Conservation (phyloP, 2,797 vertebrate species). For the Xenops minutus region DNA sequence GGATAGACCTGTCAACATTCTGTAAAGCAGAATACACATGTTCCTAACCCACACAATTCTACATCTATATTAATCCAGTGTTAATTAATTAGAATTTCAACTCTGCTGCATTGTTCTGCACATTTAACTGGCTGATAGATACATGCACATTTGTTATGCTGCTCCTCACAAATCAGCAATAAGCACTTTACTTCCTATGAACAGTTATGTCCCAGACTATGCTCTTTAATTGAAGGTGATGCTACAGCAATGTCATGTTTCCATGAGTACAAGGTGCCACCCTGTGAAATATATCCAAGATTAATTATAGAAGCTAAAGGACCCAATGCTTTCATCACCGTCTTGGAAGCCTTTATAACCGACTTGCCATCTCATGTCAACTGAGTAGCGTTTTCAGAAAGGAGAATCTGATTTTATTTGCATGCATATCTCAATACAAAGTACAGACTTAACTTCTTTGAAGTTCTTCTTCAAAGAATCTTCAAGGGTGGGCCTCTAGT, state of each 20-base stretch:
- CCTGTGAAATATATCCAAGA: background rate
- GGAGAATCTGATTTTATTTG: constrained; percentile 46
- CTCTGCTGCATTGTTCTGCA: background rate
- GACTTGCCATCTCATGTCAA: background rate
- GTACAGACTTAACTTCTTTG: constrained; percentile 4
- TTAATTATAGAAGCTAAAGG: background rate
- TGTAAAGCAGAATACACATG: background rate
- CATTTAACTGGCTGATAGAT: background rate
- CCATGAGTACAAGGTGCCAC: background rate
- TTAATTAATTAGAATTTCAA: background rate
- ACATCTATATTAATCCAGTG: background rate
- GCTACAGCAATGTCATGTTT: background rate
- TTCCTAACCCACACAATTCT: background rate
- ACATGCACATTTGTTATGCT: background rate
- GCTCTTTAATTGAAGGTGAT: background rate
- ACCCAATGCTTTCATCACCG: constrained; percentile 10
- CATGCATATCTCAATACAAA: constrained; percentile 55
- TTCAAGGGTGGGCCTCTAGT: constrained; percentile 26
- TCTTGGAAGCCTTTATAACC: background rate
- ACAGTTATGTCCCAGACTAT: background rate
- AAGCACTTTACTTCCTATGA: background rate
- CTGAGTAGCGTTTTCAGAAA: background rate
- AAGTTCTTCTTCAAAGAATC: constrained; percentile 58
- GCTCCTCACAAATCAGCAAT: background rate
- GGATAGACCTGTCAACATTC: background rate